These are phyloP conservation scores for Cephalopholis sonnerati DNA, from an alignment of 2,113 vertebrate species.

Conservation along the genomic window DNA sequence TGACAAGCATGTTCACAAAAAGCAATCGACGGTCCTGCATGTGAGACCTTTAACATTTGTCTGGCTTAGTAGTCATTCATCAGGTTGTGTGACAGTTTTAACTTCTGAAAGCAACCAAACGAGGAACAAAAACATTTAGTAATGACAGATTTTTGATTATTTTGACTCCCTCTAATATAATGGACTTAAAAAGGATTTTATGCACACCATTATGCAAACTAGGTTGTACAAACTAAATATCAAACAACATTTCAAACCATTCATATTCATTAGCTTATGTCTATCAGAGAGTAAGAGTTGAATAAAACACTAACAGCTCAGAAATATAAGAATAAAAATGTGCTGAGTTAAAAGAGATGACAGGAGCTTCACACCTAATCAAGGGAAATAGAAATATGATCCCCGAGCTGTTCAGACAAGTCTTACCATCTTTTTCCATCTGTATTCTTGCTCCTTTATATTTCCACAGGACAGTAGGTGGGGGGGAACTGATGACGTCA, in stretches of 20 bases:
- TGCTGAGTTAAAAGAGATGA: not conserved
- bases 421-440: slow-evolving; percentile 95
- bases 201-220: not conserved
- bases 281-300: not conserved
- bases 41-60: not conserved
- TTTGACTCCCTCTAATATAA: not conserved
- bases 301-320: not conserved
- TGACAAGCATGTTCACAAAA: too few species aligned
- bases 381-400: not conserved
- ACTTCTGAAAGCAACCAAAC: not conserved
- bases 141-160: not conserved
- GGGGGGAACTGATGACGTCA: slow-evolving; percentile 93
- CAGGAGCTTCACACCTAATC: not conserved
- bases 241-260: slow-evolving; percentile 5
- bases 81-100: not conserved
- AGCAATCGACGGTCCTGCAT: too few species aligned
- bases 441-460: slow-evolving; percentile 92
- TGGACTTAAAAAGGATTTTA: not conserved
- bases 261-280: slow-evolving; percentile 12
- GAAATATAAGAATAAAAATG: not conserved
- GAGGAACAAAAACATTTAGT: not conserved
- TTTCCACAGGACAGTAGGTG: slow-evolving; percentile 95
- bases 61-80: not conserved
- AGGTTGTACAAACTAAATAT: not conserved
- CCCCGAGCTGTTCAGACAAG: not conserved